phyloP scores from a whole-genome alignment of 2,888 invertebrate genomes.

The Ophioninae sp. region DNA sequence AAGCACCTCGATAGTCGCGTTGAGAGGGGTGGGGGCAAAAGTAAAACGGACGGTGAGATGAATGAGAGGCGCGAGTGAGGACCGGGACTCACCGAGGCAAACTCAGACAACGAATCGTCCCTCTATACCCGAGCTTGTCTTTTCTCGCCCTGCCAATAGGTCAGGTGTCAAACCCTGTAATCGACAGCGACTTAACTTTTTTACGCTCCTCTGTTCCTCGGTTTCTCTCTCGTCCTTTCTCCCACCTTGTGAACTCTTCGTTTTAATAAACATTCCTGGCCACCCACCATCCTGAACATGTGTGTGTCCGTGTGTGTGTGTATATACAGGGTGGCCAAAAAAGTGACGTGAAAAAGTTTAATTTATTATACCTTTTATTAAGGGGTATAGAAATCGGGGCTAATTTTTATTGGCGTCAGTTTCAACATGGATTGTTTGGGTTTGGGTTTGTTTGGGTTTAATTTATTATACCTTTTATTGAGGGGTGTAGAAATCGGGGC shows the following conservation, averaged over 20 bases:
- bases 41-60: slow-evolving; percentile 5
- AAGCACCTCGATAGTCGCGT: slow-evolving; percentile 25
- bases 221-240: background rate
- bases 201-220: slow-evolving; percentile 19
- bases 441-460: too few relatives aligned
- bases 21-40: background rate
- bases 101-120: slow-evolving; percentile 40
- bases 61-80: slow-evolving; percentile 27
- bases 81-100: slow-evolving; percentile 49
- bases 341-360: too few relatives aligned
- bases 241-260: slow-evolving; percentile 29
- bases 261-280: slow-evolving; percentile 59
- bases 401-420: too few relatives aligned
- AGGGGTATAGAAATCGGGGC: too few relatives aligned
- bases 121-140: slow-evolving; percentile 7
- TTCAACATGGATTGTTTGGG: too few relatives aligned
- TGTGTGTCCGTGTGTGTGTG: too few relatives aligned
- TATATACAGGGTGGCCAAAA: too few relatives aligned
- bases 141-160: slow-evolving; percentile 34
- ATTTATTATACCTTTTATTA: too few relatives aligned
- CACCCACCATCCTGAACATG: slow-evolving; percentile 20
- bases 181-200: slow-evolving; percentile 63
- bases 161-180: slow-evolving; percentile 60
- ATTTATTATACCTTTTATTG: too few relatives aligned
- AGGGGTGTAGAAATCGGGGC: too few relatives aligned